Evolutionary conservation across 2,888 invertebrate genomes (phyloP).

Genomic region (Trimorus sp.): DNA sequence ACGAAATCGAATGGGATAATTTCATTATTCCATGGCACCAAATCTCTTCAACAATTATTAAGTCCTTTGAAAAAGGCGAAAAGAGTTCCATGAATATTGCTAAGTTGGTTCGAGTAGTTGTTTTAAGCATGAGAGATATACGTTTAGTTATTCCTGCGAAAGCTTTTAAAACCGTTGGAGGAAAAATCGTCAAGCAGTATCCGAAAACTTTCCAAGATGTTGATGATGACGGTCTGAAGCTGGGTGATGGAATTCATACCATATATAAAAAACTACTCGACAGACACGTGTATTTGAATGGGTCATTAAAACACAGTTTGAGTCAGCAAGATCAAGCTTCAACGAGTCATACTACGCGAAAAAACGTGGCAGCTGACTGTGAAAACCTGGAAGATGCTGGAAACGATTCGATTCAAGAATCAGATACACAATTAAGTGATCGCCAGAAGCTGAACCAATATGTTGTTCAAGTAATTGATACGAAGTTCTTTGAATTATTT

Average conservation of each 20-base stretch:
- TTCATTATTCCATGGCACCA: background rate
- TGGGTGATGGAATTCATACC: slow-evolving; percentile 66
- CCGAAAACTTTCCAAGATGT: slow-evolving; percentile 66
- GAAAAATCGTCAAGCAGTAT: slow-evolving; percentile 66
- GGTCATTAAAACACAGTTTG: slow-evolving; percentile 29
- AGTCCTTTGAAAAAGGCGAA: slow-evolving; percentile 12
- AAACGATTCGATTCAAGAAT: background rate
- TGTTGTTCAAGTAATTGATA: slow-evolving; percentile 1
- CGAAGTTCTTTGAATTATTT: background rate
- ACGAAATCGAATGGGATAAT: background rate
- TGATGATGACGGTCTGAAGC: slow-evolving; percentile 65
- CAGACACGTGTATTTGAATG: slow-evolving; percentile 68
- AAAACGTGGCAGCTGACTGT: background rate
- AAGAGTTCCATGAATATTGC: background rate
- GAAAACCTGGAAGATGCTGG: background rate
- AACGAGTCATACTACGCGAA: background rate
- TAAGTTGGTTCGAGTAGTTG: background rate
- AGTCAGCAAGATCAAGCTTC: background rate
- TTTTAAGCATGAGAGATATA: slow-evolving; percentile 51
- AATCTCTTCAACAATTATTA: slow-evolving; percentile 2
- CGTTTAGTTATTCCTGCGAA: slow-evolving; percentile 58
- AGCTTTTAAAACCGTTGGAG: slow-evolving; percentile 64
- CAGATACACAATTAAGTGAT: background rate
- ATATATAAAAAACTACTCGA: slow-evolving; percentile 63
- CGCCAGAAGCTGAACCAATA: slow-evolving; percentile 8